phyloP scores from a whole-genome alignment of 1,140 invertebrate species.

The Leptoteleia sp. region DNA sequence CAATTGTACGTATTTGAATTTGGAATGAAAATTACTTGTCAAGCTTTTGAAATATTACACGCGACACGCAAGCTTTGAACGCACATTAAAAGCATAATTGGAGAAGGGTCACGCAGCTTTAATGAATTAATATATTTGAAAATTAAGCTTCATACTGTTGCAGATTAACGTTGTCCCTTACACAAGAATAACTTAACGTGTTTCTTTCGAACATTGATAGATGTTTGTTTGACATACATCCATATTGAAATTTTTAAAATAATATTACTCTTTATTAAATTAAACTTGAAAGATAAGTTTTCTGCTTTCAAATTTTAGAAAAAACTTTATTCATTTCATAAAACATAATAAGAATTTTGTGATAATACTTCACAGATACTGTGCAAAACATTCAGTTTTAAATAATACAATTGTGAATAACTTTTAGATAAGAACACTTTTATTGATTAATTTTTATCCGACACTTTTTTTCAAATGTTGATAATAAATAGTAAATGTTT shows the following conservation, averaged over 20 bases:
- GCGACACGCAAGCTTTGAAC: slow-evolving; percentile 29
- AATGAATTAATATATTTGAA: slow-evolving; percentile 10
- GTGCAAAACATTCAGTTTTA: too few relatives aligned
- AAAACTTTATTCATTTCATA: too few relatives aligned
- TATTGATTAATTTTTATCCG: too few relatives aligned
- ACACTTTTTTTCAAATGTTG: neutral
- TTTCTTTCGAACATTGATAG: slow-evolving; percentile 30
- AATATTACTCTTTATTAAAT: neutral
- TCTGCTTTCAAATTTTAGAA: too few relatives aligned
- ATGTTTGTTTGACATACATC: neutral
- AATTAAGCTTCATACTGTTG: slow-evolving; percentile 22
- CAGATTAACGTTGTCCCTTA: slow-evolving; percentile 50
- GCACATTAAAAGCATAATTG: slow-evolving; percentile 7
- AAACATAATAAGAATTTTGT: too few relatives aligned
- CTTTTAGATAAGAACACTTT: too few relatives aligned
- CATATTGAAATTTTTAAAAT: neutral
- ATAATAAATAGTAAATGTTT: slow-evolving; percentile 2
- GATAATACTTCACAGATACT: too few relatives aligned
- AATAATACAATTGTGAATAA: too few relatives aligned
- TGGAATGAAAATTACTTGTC: neutral
- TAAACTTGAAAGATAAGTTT: too few relatives aligned
- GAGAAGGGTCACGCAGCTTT: slow-evolving; percentile 20
- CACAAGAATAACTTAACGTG: slow-evolving; percentile 43
- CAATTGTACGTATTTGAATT: neutral
- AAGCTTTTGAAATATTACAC: slow-evolving; percentile 18